Evolutionary conservation across 2,113 vertebrate species (phyloP), one percentile per base, ranked within the genome.

Genomic region (Ia io): DNA sequence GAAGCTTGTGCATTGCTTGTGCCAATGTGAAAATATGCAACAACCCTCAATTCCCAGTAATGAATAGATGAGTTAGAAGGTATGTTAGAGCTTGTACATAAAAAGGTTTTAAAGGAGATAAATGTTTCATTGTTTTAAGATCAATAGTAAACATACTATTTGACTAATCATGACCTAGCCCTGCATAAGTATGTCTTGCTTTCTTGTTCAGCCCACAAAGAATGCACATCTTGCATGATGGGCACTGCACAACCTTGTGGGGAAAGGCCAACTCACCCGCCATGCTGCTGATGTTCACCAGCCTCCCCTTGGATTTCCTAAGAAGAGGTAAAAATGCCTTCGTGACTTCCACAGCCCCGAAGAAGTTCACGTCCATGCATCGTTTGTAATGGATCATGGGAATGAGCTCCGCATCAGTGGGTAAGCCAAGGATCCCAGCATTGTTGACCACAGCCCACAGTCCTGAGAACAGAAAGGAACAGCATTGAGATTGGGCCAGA

Each of bases 361-460:
- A 98, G 98, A 99, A 99, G 97, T 99, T 99, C 78, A 99, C 99
- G 0, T 98, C 98, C 98, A 99, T 97, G 96, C 98, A 98, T 9
- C 93, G 97, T 86, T 97, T 98, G 97, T 98, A 99, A 0, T 32
- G 51, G 0, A 63, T 93, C 94, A 99, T 97, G 5, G 99, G 98
- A 3, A 98, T 97, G 96, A 99, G 98, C 97, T 99, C 99, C 0
- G 97, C 99, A 0, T 99, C 99, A 0, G 87, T 97, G 0, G 98
- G 71, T 13, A 98, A 98, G 18, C 97, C 97, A 7, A 99, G 79
- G 90, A 99, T 6, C 0, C 99, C 99, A 0, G 99, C 99, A 0
- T 99, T 99, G 97, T 99, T 99, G 96, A 99, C 98, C 0, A 99
- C 6, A 30, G 98, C 99, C 99, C 99, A 99, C 28, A 99, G 97